These are phyloP conservation scores for Tychaedon coryphoeus DNA, from an alignment of 2,113 vertebrate species.

Conservation along the genomic window DNA sequence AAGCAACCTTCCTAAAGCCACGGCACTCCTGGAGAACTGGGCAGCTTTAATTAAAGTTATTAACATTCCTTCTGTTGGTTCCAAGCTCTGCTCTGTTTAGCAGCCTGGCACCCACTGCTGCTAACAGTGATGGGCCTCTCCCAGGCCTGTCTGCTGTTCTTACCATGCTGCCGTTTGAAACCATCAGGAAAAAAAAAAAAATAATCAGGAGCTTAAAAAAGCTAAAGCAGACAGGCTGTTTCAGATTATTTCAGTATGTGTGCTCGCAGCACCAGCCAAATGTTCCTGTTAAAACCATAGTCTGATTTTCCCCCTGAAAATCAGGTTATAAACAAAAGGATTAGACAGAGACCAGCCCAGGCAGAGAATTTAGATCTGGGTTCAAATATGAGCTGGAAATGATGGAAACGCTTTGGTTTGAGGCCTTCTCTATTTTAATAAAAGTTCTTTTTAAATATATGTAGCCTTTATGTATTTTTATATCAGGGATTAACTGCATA, in stretches of 20 bases:
- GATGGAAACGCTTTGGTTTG: background rate
- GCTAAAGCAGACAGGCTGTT: constrained; percentile 45
- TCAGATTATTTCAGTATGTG: constrained; percentile 48
- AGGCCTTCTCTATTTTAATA: background rate
- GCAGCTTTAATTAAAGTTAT: background rate
- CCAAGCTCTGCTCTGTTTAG: background rate
- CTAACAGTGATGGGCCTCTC: background rate
- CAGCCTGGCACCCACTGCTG: background rate
- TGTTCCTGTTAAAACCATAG: constrained; percentile 36
- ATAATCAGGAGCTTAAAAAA: constrained; percentile 50
- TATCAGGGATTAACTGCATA: background rate
- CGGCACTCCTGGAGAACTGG: background rate
- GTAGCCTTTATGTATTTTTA: background rate
- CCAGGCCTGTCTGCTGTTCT: background rate
- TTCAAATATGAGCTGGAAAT: background rate
- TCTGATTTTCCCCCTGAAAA: constrained; percentile 10
- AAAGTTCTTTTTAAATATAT: background rate
- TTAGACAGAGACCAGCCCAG: background rate
- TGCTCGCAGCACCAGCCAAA: background rate
- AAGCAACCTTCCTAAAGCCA: background rate
- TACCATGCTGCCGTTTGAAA: background rate
- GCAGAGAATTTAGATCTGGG: background rate
- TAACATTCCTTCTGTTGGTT: background rate
- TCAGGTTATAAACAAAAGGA: constrained; percentile 41
- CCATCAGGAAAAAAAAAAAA: background rate